A percentile compares a stretch with the other conserved stretches of the same genome.
Evolutionary conservation across 2,888 invertebrate species (phyloP).

Genomic region (Rhorus exstirpatorius): DNA sequence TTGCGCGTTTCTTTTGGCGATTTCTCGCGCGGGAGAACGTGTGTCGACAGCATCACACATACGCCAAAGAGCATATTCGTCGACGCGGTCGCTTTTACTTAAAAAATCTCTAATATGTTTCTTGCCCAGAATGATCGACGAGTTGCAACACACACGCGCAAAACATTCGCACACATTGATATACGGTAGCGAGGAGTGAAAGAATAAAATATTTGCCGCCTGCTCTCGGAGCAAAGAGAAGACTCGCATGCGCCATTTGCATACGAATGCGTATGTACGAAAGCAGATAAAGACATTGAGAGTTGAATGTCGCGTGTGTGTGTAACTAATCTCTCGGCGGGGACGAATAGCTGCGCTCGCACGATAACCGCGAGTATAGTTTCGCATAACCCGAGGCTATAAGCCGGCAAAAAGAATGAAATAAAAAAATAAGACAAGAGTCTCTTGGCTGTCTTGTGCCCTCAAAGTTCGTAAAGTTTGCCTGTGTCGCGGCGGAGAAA

Average conservation of each 20-base stretch:
- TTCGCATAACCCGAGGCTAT: slow-evolving; percentile 19
- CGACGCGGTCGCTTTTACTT: slow-evolving; percentile 7
- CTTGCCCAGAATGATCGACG: slow-evolving; percentile 16
- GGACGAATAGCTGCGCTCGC: background rate
- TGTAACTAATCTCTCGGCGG: slow-evolving; percentile 80
- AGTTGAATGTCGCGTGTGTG: slow-evolving; percentile 77
- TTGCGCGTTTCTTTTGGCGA: slow-evolving; percentile 46
- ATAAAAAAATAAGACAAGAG: background rate
- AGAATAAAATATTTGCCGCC: slow-evolving; percentile 26
- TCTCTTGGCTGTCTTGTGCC: background rate
- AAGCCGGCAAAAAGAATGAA: background rate
- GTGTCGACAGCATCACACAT: slow-evolving; percentile 1
- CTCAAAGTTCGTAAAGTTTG: background rate
- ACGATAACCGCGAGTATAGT: background rate
- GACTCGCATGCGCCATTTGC: slow-evolving; percentile 75
- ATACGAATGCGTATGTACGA: slow-evolving; percentile 81
- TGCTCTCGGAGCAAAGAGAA: slow-evolving; percentile 65
- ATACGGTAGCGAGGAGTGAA: slow-evolving; percentile 8
- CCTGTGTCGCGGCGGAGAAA: too few relatives aligned
- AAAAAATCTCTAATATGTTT: slow-evolving; percentile 26
- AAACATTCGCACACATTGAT: background rate
- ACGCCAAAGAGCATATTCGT: too few relatives aligned
- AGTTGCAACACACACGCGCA: slow-evolving; percentile 1
- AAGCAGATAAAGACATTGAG: slow-evolving; percentile 77
- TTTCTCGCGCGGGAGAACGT: background rate